Evolutionary conservation across 2,113 vertebrate species (phyloP).

Genomic region (Kryptolebias marmoratus): DNA sequence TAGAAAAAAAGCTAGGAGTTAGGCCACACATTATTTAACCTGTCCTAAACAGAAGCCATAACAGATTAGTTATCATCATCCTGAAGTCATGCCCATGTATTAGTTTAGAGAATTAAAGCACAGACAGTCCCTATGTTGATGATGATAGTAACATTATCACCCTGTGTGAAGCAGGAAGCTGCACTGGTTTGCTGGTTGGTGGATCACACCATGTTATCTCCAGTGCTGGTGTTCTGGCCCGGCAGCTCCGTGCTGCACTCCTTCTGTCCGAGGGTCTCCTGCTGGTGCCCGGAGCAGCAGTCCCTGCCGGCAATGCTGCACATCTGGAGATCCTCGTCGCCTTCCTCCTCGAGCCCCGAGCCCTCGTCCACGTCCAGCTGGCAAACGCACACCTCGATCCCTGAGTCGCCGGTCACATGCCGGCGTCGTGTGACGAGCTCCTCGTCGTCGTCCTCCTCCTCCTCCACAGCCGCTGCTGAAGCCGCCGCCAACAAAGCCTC

Average conservation of each 20-base stretch:
- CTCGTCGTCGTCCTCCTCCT: slow-evolving; percentile 76
- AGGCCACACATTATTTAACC: slow-evolving; percentile 16
- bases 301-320: slow-evolving; percentile 66
- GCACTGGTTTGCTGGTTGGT: slow-evolving; percentile 42
- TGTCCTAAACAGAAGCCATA: slow-evolving; percentile 34
- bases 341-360: slow-evolving; percentile 76
- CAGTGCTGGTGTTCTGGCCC: slow-evolving; percentile 65
- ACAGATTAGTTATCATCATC: slow-evolving; percentile 45
- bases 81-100: slow-evolving; percentile 31
- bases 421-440: slow-evolving; percentile 79
- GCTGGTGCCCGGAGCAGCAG: slow-evolving; percentile 71
- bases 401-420: slow-evolving; percentile 85
- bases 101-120: slow-evolving; percentile 47
- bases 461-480: slow-evolving; percentile 23
- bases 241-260: slow-evolving; percentile 57
- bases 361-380: slow-evolving; percentile 77
- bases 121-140: slow-evolving; percentile 47
- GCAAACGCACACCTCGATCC: slow-evolving; percentile 85
- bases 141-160: slow-evolving; percentile 31
- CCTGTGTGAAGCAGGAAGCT: slow-evolving; percentile 40
- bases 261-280: slow-evolving; percentile 66
- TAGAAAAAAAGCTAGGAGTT: slow-evolving; percentile 10
- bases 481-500: slow-evolving; percentile 15
- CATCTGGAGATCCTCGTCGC: slow-evolving; percentile 64
- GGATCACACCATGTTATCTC: slow-evolving; percentile 78